Percentiles rank a stretch among this genome's conserved stretches.
Conservation (phyloP, 1,140 invertebrate species). For the Drosophila erecta region DNA sequence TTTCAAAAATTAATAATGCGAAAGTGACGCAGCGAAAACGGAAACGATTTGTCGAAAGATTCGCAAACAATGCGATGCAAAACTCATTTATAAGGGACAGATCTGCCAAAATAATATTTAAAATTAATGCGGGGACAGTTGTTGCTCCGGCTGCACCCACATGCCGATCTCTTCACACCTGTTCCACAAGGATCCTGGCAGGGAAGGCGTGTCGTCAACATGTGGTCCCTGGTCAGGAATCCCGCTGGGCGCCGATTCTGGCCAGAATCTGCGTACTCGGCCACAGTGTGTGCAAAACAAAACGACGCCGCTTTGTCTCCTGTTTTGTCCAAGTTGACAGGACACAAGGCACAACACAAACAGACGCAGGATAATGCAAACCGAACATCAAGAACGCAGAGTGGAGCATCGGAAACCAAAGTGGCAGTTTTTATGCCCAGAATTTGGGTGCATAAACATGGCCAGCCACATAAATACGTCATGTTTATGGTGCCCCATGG, state of each 20-base stretch:
- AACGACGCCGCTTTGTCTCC: constrained; percentile 81
- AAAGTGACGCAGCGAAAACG: constrained; percentile 64
- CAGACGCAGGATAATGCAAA: constrained; percentile 14
- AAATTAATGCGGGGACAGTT: constrained; percentile 67
- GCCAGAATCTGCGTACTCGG: constrained; percentile 19
- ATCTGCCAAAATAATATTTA: constrained; percentile 81
- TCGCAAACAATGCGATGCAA: constrained; percentile 60
- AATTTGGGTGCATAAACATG: constrained; percentile 60
- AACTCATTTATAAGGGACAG: constrained; percentile 65
- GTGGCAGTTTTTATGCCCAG: constrained; percentile 56
- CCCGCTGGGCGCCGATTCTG: constrained; percentile 64
- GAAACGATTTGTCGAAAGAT: constrained; percentile 71
- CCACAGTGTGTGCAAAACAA: constrained; percentile 64
- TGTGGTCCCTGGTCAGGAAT: constrained; percentile 57
- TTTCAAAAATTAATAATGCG: constrained; percentile 47
- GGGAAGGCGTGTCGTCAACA: constrained; percentile 63
- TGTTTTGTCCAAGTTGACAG: constrained; percentile 64
- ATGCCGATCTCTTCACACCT: constrained; percentile 70
- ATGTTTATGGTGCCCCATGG: constrained; percentile 52
- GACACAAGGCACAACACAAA: constrained; percentile 62
- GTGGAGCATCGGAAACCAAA: constrained; percentile 22
- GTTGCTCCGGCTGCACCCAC: constrained; percentile 63
- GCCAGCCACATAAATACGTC: constrained; percentile 53
- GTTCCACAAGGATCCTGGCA: constrained; percentile 21
- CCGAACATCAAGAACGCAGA: constrained; percentile 14